These are phyloP conservation scores for Eurois occulta DNA, from an alignment of 2,888 invertebrate genomes.

Conservation along the genomic window DNA sequence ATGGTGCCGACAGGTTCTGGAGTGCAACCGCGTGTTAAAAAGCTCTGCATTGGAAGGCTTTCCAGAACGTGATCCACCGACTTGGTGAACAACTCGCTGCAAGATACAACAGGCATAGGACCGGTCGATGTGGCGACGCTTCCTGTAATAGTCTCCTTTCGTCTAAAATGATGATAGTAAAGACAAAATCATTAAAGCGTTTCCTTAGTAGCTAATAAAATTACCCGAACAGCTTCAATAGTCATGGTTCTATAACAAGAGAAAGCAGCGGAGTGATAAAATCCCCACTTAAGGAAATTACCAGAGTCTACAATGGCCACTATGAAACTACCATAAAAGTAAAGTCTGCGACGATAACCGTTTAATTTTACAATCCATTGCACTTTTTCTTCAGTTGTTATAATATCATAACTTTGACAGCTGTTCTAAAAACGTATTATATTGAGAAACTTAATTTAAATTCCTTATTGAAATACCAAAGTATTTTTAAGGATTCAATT, in stretches of 20 bases:
- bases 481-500: background rate
- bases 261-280: conserved; percentile 26
- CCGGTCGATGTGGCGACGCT: background rate
- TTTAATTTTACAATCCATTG: conserved; percentile 58
- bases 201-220: background rate
- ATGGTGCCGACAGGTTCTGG: background rate
- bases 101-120: background rate
- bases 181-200: background rate
- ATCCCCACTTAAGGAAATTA: conserved; percentile 43
- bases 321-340: conserved; percentile 52
- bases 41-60: too few relatives aligned
- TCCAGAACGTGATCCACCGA: too few relatives aligned
- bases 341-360: conserved; percentile 35
- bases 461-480: background rate
- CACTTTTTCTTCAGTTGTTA: conserved; percentile 45
- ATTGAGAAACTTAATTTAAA: conserved; percentile 2
- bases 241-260: background rate
- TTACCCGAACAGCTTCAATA: conserved; percentile 1
- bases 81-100: too few relatives aligned
- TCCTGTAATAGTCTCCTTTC: background rate
- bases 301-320: conserved; percentile 26
- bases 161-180: background rate
- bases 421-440: conserved; percentile 31
- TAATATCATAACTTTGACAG: conserved; percentile 38
- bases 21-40: background rate